Base-by-base conservation (phyloP, 2,113 vertebrate genomes). In the Tyrannus savana region DNA sequence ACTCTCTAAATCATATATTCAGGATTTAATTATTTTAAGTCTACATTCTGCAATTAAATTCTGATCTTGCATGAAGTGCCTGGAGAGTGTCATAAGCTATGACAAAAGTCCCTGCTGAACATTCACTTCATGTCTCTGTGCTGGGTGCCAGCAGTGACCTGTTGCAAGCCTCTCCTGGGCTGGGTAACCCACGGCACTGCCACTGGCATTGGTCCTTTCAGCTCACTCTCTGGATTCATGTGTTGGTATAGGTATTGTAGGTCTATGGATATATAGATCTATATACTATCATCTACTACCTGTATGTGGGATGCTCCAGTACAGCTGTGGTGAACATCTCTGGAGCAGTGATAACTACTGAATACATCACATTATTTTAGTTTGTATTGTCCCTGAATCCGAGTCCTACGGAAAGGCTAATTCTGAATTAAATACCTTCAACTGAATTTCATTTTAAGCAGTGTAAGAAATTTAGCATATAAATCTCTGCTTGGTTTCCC, bases 41-140 rank as follows among this genome's bases (percentile, higher is more conserved):
- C 55, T 89, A 22, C 3, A 41, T 75, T 85, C 64, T 69, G 42
- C 63, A 75, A 59, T 55, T 12, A 56, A 88, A 78, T 63, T 68
- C 62, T 76, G 30, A n/a, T 46, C 33, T 78, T 83, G 33, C 19
- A 3, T 44, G 44, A 76, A 73, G 56, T 52, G 39, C 49, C 46
- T 15, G 19, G 23, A 35, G 28, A 50, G 18, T 53, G 22, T 59
- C 42, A 68, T 17, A 80, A 64, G 21, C 47, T 33, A 50, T 42
- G 39, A 28, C 47, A 24, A 39, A 89, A 63, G 19, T 39, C 49
- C 27, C 10, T 24, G 39, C 30, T 4, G 6, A 72, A 39, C 14
- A 6, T 52, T n/a, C 27, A 30, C 5, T 33, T 16, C 2, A 1
- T 27, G 13, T 25, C 30, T 47, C 6, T 1, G 0, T 42, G 22